Conservation (phyloP, 2,888 invertebrate species). For the Scelioninae gen. 1 region DNA sequence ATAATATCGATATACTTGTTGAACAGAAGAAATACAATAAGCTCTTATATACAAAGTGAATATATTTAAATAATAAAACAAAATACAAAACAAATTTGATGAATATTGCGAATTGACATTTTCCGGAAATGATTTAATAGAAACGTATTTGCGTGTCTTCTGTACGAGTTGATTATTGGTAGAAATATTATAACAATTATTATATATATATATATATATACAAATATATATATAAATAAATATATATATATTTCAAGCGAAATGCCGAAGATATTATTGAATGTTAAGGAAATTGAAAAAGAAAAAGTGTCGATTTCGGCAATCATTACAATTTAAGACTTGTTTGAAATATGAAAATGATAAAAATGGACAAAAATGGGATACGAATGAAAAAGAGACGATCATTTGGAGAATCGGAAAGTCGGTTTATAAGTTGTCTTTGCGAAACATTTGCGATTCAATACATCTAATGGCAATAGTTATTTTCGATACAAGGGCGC, state of each 20-base stretch:
- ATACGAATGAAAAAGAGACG: constrained; percentile 10
- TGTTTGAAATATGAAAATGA: constrained; percentile 34
- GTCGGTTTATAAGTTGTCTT: constrained; percentile 47
- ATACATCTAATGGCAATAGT: too few species aligned
- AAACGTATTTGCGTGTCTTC: constrained; percentile 73
- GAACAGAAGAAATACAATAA: constrained; percentile 80
- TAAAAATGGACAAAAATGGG: constrained; percentile 15
- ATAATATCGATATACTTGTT: constrained; percentile 83
- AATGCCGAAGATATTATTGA: constrained; percentile 61
- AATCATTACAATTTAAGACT: constrained; percentile 39
- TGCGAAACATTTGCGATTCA: constrained; percentile 21
- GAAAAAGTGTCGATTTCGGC: constrained; percentile 30
- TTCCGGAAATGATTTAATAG: constrained; percentile 62
- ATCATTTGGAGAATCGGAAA: constrained; percentile 65
- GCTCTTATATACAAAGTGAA: constrained; percentile 80
- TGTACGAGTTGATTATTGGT: constrained; percentile 79
- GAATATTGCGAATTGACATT: constrained; percentile 76
- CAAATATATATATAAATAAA: constrained; percentile 44
- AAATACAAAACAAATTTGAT: constrained; percentile 47
- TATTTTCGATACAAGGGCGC: too few species aligned
- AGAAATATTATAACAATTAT: constrained; percentile 70
- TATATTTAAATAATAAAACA: constrained; percentile 70
- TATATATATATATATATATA: constrained; percentile 36
- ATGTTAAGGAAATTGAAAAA: constrained; percentile 42
- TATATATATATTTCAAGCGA: constrained; percentile 48